Evolutionary conservation across 2,888 invertebrate genomes (phyloP).

Genomic region (Marasmarcha lunaedactyla): DNA sequence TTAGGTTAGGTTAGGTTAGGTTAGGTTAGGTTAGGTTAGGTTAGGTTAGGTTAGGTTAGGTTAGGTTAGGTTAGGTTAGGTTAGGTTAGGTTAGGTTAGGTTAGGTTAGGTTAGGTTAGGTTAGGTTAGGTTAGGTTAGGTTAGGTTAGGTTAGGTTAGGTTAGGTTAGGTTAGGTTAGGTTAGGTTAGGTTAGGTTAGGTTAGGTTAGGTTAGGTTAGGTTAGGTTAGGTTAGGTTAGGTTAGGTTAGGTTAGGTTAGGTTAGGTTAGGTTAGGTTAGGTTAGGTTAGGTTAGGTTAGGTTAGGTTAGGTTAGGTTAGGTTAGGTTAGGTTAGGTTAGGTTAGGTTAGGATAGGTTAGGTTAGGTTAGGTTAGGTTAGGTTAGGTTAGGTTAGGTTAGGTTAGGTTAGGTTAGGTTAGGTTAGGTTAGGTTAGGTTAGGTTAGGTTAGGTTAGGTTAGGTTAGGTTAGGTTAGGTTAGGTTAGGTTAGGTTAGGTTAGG

Average conservation of each 20-base stretch:
- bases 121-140: conserved; percentile 13
- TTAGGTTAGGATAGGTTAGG: conserved; percentile 15
- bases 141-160: conserved; percentile 14
- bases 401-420: conserved; percentile 1
- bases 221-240: conserved; percentile 15
- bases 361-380: conserved; percentile 1
- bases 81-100: conserved; percentile 11
- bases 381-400: conserved; percentile 1
- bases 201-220: conserved; percentile 10
- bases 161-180: conserved; percentile 11
- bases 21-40: conserved; percentile 14
- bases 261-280: conserved; percentile 14
- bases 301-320: conserved; percentile 21
- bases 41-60: conserved; percentile 15
- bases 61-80: conserved; percentile 1
- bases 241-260: conserved; percentile 12
- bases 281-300: conserved; percentile 20
- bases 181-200: conserved; percentile 13
- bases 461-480: conserved; percentile 1
- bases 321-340: conserved; percentile 21
- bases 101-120: conserved; percentile 15
- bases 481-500: conserved; percentile 1
- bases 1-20: conserved; percentile 8
- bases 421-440: conserved; percentile 1
- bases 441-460: conserved; percentile 1